A percentile compares a stretch with the other conserved stretches of the same genome.
phyloP scores from a whole-genome alignment of 2,888 invertebrate species.

The Stomorhina lunata region DNA sequence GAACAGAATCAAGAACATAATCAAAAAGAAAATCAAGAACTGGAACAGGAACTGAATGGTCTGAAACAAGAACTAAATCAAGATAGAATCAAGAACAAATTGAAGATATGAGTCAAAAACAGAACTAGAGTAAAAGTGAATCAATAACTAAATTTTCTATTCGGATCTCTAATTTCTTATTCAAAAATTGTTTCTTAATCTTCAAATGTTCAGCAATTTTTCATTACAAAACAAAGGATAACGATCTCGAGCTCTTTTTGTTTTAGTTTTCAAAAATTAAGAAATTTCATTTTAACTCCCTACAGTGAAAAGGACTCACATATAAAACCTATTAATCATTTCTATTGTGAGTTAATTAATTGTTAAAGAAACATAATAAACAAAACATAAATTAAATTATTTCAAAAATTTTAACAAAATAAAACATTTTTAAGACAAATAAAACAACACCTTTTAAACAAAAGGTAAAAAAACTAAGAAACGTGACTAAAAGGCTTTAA shows the following conservation, averaged over 20 bases:
- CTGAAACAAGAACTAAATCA: too few species aligned
- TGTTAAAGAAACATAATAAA: conserved; percentile 63
- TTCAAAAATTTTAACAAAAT: conserved; percentile 23
- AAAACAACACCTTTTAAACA: conserved; percentile 63
- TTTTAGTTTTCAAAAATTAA: conserved; percentile 33
- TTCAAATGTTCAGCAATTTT: conserved; percentile 31
- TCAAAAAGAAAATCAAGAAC: too few species aligned
- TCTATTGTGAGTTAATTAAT: conserved; percentile 67
- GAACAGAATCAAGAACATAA: too few species aligned
- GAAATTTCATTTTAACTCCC: conserved; percentile 59
- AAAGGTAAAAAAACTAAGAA: background rate
- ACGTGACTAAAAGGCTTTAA: conserved; percentile 47
- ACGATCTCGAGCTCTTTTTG: conserved; percentile 38
- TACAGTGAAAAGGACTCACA: background rate
- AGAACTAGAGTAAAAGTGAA: too few species aligned
- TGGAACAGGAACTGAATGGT: too few species aligned
- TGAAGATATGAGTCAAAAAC: too few species aligned
- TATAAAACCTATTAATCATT: conserved; percentile 65
- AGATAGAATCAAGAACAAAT: too few species aligned
- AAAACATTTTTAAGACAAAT: conserved; percentile 63
- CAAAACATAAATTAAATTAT: conserved; percentile 61
- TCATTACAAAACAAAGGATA: conserved; percentile 47
- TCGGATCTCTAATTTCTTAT: background rate
- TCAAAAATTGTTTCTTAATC: background rate
- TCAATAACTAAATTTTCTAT: too few species aligned